Evolutionary conservation across 2,797 vertebrate species (phyloP), one percentile per base, ranked within the genome.

Genomic region (Eremophila alpestris): DNA sequence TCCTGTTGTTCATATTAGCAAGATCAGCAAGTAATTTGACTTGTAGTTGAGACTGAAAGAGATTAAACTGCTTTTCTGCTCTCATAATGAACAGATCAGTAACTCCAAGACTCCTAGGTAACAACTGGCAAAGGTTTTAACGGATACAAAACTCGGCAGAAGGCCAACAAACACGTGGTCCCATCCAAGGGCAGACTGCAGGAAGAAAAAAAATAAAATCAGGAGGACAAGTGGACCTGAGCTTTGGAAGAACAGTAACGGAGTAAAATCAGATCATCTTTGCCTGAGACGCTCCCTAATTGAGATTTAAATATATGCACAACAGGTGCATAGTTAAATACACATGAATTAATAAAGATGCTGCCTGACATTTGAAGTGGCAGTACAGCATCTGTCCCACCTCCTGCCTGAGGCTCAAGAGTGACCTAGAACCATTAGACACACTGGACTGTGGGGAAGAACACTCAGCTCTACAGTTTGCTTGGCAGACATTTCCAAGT

Each of bases 401-500:
- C 16, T 46, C 80, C 73, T 26, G 19, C 73, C 43, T 40, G 38
- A 78, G 85, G 64, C 79, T 90, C 0, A 0, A 93, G 82, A 86
- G 38, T 60, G 65, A 88, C 83, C 85, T 49, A 83, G 69, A 90
- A 90, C 80, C 43, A 86, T 71, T 58, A 84, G 38, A 60, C 41
- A 38, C 0, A 5, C n/a, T 8, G 10, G 62, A 29, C 58, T 63
- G n/a, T 16, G 80, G 89, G 74, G 92, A 92, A 13, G 70, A 93
- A 95, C 71, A 62, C 3, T 70, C 83, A 88, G 82, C 69, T 80
- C 56, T 46, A 88, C 74, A 76, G 49, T 86, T 92, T 94, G 63
- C 93, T 93, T 71, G 69, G 91, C 84, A 96, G 93, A 73, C 52
- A 59, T 79, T 96, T 94, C 89, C 6, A 95, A 94, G 85, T 26